A percentile compares a stretch with the other conserved stretches of the same genome.
These are phyloP conservation scores for Sparidentex hasta DNA, from an alignment of 2,797 vertebrate species.

Conservation along the genomic window DNA sequence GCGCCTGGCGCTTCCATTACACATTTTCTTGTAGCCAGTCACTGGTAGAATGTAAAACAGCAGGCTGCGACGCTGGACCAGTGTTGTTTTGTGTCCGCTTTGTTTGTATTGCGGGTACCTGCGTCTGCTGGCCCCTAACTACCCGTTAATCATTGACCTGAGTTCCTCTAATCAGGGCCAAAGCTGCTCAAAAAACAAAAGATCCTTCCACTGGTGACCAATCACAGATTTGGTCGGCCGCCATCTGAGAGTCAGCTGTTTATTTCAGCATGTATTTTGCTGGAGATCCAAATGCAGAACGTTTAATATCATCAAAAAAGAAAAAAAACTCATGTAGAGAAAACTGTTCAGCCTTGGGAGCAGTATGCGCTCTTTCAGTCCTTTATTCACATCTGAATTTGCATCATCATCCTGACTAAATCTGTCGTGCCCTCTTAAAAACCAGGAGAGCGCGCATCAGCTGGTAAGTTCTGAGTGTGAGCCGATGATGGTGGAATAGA, in stretches of 20 bases:
- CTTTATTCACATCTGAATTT: background rate
- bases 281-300: background rate
- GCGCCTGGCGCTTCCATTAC: background rate
- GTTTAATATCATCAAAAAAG: too few relatives aligned
- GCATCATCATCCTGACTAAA: background rate
- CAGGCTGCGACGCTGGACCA: background rate
- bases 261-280: background rate
- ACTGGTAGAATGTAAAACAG: background rate
- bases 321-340: background rate
- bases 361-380: background rate
- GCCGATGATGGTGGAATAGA: slow-evolving; percentile 55
- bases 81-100: slow-evolving; percentile 20
- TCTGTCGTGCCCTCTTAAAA: background rate
- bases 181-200: slow-evolving; percentile 44
- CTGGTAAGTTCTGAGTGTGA: slow-evolving; percentile 28
- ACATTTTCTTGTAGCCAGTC: background rate
- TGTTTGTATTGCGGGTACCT: slow-evolving; percentile 22
- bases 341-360: too few relatives aligned
- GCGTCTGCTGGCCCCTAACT: background rate
- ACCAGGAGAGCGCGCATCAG: slow-evolving; percentile 21
- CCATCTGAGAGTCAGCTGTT: background rate
- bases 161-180: slow-evolving; percentile 5
- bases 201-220: slow-evolving; percentile 2
- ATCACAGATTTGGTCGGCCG: background rate
- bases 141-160: slow-evolving; percentile 64